These are phyloP conservation scores for Myrmecophaga tridactyla DNA, from an alignment of 2,113 vertebrate genomes.

Conservation along the genomic window DNA sequence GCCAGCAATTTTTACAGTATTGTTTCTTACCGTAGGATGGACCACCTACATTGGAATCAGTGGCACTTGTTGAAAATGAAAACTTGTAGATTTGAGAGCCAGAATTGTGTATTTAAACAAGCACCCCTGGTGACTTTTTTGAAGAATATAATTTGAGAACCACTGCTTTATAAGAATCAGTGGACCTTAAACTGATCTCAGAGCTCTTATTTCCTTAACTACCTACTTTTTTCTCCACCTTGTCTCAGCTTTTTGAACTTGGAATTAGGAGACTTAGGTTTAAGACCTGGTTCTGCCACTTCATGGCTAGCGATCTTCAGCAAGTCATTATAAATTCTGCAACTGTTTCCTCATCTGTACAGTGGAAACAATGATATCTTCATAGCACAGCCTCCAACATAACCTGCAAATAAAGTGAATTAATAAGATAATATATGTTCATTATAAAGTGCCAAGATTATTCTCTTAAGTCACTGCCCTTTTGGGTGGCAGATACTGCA, in stretches of 20 bases:
- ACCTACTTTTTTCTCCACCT: neutral
- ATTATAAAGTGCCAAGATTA: neutral
- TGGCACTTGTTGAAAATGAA: neutral
- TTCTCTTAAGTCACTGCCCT: neutral
- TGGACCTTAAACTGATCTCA: neutral
- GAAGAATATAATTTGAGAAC: neutral
- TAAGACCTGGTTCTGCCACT: neutral
- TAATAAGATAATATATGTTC: neutral
- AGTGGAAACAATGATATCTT: neutral
- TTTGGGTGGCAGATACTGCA: neutral
- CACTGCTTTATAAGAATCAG: neutral
- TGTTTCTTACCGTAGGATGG: neutral
- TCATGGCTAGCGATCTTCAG: neutral
- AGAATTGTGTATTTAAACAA: neutral
- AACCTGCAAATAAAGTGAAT: neutral
- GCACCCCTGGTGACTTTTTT: neutral
- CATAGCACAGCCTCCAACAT: neutral
- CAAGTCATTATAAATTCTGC: neutral
- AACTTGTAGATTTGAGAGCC: neutral
- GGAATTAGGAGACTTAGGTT: constrained; percentile 1
- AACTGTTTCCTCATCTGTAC: neutral
- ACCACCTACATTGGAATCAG: neutral
- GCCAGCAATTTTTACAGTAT: neutral
- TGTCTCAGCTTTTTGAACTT: constrained; percentile 10
- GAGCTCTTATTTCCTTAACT: neutral